A percentile compares a stretch with the other conserved stretches of the same genome.
These are phyloP conservation scores for Tylochromis polylepis DNA, from an alignment of 2,113 vertebrate species.

Conservation along the genomic window DNA sequence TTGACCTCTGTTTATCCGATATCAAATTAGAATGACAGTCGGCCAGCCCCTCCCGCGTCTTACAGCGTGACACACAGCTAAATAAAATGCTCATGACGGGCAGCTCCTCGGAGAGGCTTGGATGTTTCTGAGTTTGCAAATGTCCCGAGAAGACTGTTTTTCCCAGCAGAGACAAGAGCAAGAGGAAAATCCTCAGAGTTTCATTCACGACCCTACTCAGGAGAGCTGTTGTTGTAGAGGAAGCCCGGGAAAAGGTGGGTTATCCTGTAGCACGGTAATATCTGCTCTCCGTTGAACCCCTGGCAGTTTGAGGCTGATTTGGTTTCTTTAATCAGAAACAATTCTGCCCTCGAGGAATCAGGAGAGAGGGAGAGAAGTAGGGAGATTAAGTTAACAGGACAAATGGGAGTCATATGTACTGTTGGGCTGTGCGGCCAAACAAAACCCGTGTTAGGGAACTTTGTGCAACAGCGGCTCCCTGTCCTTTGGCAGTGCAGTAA, in stretches of 20 bases:
- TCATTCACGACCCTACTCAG: constrained; percentile 9
- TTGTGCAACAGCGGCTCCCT: not conserved
- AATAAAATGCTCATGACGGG: constrained; percentile 37
- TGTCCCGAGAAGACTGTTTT: not conserved
- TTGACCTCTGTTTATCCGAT: constrained; percentile 45
- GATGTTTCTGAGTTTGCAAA: constrained; percentile 12
- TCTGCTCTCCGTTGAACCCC: not conserved
- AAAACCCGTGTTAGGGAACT: constrained; percentile 39
- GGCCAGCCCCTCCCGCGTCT: not conserved
- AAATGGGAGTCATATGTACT: constrained; percentile 51
- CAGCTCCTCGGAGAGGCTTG: constrained; percentile 5
- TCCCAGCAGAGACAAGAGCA: not conserved
- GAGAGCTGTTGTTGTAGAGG: not conserved
- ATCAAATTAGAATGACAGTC: constrained; percentile 40
- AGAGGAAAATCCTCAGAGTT: not conserved
- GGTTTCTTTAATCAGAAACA: constrained; percentile 56
- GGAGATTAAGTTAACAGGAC: constrained; percentile 40
- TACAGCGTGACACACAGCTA: constrained; percentile 26
- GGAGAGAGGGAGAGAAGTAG: not conserved
- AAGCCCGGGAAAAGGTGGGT: constrained; percentile 36
- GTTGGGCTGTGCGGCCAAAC: constrained; percentile 26
- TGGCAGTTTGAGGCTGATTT: constrained; percentile 32
- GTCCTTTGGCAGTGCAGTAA: constrained; percentile 29
- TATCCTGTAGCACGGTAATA: constrained; percentile 30
- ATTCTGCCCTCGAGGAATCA: not conserved